Evolutionary conservation across 2,113 vertebrate genomes (phyloP).

Genomic region (Salvelinus sp.): DNA sequence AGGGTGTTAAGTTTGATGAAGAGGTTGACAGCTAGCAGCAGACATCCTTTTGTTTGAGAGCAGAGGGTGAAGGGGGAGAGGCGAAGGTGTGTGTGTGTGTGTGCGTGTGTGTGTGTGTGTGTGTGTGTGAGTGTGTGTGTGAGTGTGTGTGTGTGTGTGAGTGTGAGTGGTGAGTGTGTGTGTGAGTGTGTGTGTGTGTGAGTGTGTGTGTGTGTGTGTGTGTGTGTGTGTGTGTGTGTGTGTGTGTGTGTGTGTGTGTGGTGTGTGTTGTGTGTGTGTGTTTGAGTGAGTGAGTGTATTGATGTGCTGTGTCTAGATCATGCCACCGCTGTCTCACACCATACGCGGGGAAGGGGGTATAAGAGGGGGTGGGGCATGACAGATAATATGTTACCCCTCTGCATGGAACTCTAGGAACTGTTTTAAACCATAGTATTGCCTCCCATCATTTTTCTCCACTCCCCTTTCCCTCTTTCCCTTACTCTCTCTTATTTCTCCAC

Average conservation of each 20-base stretch:
- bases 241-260: neutral
- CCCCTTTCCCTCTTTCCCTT: no score
- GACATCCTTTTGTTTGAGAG: conserved; percentile 21
- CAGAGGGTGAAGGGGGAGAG: neutral
- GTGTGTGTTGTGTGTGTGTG: no score
- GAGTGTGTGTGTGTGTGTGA: neutral
- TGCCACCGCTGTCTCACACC: no score
- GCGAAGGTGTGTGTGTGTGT: neutral
- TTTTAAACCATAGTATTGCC: no score
- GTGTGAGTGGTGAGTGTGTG: conserved; percentile 15
- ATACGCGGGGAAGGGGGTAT: no score
- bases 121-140: conserved; percentile 1
- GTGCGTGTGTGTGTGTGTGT: neutral
- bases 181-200: neutral
- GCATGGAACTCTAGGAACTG: no score
- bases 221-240: conserved; percentile 4
- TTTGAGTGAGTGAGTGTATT: no score
- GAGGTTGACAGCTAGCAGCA: conserved; percentile 35
- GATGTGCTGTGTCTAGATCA: conserved; percentile 6
- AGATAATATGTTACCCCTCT: no score
- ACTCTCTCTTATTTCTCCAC: no score
- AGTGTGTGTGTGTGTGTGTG: neutral
- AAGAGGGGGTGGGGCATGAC: no score
- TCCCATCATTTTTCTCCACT: no score
- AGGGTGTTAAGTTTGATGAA: neutral